These are phyloP conservation scores for Oryzaephilus surinamensis DNA, from an alignment of 1,140 invertebrate genomes.

Conservation along the genomic window DNA sequence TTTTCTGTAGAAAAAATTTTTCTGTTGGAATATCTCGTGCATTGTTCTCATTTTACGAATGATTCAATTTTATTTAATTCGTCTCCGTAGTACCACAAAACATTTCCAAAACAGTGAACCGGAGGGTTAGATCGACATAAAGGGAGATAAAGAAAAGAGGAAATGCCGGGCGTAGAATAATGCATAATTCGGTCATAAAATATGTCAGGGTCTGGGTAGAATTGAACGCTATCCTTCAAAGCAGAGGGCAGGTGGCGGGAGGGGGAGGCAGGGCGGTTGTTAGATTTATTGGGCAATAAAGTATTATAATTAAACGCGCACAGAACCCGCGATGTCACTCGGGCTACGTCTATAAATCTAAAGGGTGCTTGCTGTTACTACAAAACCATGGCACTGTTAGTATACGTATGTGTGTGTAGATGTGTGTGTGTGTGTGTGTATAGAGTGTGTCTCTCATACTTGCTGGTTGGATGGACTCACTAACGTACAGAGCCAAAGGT, in stretches of 20 bases:
- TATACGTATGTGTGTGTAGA: too few species aligned
- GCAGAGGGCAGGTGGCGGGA: conserved; percentile 21
- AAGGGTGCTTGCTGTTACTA: too few species aligned
- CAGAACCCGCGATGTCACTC: conserved; percentile 36
- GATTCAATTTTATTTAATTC: conserved; percentile 21
- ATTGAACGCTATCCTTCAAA: conserved; percentile 40
- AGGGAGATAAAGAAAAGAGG: conserved; percentile 25
- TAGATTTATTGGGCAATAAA: conserved; percentile 40
- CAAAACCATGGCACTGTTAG: too few species aligned
- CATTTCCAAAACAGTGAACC: conserved; percentile 13
- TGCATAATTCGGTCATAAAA: conserved; percentile 41
- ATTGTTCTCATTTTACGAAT: conserved; percentile 13
- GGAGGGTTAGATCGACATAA: conserved; percentile 12
- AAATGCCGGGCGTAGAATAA: conserved; percentile 28
- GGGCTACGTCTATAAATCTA: conserved; percentile 36
- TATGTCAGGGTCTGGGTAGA: conserved; percentile 37
- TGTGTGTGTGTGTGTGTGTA: too few species aligned
- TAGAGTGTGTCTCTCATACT: too few species aligned
- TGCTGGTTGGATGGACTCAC: too few species aligned
- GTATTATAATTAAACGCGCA: conserved; percentile 40
- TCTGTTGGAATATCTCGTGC: conserved; percentile 2
- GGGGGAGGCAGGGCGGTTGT: conserved; percentile 17
- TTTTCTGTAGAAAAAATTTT: too few species aligned
- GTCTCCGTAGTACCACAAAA: conserved; percentile 20
- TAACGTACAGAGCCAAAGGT: too few species aligned